A percentile compares a stretch with the other conserved stretches of the same genome.
These are phyloP conservation scores for Rhodinocichla rosea DNA, from an alignment of 2,113 vertebrate species.

Conservation along the genomic window DNA sequence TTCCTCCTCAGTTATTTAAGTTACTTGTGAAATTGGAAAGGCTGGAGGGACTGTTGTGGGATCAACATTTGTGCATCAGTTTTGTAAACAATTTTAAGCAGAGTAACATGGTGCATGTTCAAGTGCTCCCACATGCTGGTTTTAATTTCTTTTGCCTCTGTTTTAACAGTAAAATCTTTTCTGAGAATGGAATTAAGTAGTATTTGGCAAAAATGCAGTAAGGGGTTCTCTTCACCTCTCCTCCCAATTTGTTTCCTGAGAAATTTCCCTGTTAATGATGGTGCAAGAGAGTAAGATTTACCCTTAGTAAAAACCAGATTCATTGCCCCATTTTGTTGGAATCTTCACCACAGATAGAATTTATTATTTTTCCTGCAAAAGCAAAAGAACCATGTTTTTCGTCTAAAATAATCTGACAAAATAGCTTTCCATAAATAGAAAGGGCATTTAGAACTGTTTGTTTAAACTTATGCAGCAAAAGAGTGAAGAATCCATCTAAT, in stretches of 20 bases:
- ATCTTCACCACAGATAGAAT: not conserved
- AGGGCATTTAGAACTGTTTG: not conserved
- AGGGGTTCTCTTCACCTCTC: not conserved
- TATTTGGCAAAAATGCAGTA: not conserved
- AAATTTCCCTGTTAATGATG: not conserved
- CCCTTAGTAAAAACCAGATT: not conserved
- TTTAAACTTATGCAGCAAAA: not conserved
- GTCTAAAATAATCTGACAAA: not conserved
- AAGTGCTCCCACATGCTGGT: not conserved
- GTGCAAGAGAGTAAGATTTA: not conserved
- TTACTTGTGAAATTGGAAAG: not conserved
- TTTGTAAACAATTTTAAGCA: not conserved
- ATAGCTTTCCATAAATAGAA: not conserved
- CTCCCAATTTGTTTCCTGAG: not conserved
- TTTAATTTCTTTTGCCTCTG: not conserved
- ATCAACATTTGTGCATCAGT: not conserved
- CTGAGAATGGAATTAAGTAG: not conserved
- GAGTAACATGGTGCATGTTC: not conserved
- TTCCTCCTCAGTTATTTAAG: not conserved
- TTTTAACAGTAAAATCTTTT: not conserved
- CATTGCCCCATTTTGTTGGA: not conserved
- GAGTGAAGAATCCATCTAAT: slow-evolving; percentile 3
- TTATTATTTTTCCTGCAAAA: not conserved
- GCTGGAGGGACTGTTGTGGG: not conserved
- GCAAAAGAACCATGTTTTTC: not conserved